A percentile compares a stretch with the other conserved stretches of the same genome.
Evolutionary conservation across 2,113 vertebrate species (phyloP).

Genomic region (Okapia johnstoni): DNA sequence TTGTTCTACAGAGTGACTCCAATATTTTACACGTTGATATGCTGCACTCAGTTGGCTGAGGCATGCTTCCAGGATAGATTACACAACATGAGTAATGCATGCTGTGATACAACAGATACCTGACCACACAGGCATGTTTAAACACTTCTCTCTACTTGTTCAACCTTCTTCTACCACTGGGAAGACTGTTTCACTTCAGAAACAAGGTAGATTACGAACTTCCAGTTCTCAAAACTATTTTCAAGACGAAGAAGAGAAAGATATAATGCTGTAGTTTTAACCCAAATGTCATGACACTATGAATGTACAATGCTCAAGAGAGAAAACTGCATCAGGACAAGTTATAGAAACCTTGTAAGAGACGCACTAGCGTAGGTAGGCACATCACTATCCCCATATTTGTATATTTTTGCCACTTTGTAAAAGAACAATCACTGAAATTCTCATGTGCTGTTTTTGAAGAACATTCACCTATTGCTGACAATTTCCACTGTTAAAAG

Average conservation of each 20-base stretch:
- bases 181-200: not conserved
- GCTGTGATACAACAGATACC: constrained; percentile 59
- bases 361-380: not conserved
- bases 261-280: not conserved
- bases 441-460: not conserved
- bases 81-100: constrained; percentile 59
- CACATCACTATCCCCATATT: not conserved
- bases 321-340: not conserved
- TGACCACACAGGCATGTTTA: not conserved
- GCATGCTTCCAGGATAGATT: constrained; percentile 66
- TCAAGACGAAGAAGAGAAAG: not conserved
- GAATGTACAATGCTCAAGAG: not conserved
- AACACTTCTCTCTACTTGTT: constrained; percentile 41
- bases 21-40: constrained; percentile 77
- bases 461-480: not conserved
- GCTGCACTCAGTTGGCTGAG: constrained; percentile 67
- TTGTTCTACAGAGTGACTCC: constrained; percentile 76
- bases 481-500: not conserved
- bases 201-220: not conserved
- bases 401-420: not conserved
- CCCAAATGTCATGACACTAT: not conserved
- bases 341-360: not conserved
- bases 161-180: not conserved
- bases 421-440: not conserved
- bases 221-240: not conserved